Evolutionary conservation across 1,140 invertebrate species (phyloP).

Genomic region (Muscidifurax raptorellus): DNA sequence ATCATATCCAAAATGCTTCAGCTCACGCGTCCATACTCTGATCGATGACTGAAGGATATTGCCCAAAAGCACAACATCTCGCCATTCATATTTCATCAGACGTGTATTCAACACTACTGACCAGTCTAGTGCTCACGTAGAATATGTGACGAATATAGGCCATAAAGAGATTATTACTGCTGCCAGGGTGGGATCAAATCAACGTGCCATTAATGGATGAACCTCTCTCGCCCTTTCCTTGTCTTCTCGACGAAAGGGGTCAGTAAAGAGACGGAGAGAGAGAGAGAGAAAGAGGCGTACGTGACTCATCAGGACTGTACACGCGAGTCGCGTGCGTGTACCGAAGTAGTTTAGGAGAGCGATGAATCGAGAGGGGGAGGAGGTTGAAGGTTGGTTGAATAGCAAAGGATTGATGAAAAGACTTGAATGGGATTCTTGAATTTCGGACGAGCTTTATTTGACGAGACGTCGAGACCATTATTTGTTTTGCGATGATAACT

Average conservation of each 20-base stretch:
- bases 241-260: conserved; percentile 1
- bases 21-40: too few species aligned
- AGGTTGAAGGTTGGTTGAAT: too few species aligned
- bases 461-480: too few species aligned
- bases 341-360: neutral
- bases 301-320: neutral
- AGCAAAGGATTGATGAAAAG: too few species aligned
- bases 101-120: neutral
- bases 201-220: conserved; percentile 15
- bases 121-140: neutral
- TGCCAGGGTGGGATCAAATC: conserved; percentile 4
- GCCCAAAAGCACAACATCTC: neutral
- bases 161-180: neutral
- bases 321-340: too few species aligned
- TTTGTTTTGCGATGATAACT: too few species aligned
- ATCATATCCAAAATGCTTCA: too few species aligned
- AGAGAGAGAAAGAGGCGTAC: neutral
- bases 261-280: too few species aligned
- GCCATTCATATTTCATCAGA: neutral
- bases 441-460: too few species aligned
- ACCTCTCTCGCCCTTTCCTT: neutral
- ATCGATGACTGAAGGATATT: too few species aligned
- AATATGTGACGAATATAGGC: conserved; percentile 9
- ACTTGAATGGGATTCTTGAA: too few species aligned
- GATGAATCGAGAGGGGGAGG: neutral